Evolutionary conservation across 2,888 invertebrate species (phyloP).

Genomic region (Zaprionus obscuricornis): DNA sequence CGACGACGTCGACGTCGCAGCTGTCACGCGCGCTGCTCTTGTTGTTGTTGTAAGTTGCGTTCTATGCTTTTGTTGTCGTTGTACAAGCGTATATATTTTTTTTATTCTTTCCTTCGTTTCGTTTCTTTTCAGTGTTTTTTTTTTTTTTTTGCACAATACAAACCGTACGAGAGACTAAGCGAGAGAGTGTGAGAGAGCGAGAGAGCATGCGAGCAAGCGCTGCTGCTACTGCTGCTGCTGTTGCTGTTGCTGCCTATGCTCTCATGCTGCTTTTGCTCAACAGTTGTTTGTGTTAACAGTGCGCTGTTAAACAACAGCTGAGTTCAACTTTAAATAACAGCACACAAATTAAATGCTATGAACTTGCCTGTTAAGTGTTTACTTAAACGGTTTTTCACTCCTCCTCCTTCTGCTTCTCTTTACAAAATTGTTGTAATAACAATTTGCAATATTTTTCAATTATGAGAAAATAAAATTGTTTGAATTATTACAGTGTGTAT

Average conservation of each 20-base stretch:
- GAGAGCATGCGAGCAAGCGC: constrained; percentile 40
- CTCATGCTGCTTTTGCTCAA: constrained; percentile 47
- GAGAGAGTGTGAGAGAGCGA: constrained; percentile 24
- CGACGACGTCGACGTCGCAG: constrained; percentile 51
- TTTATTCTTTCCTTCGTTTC: constrained; percentile 43
- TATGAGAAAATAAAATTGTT: too few relatives aligned
- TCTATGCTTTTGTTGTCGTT: constrained; percentile 61
- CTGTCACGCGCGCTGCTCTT: constrained; percentile 52
- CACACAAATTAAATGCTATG: constrained; percentile 5
- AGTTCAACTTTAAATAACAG: constrained; percentile 16
- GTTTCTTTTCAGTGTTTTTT: constrained; percentile 3
- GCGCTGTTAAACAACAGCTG: constrained; percentile 45
- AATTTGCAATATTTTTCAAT: too few relatives aligned
- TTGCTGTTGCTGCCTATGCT: constrained; percentile 8
- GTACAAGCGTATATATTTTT: constrained; percentile 22
- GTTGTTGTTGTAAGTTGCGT: constrained; percentile 58
- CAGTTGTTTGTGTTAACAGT: constrained; percentile 60
- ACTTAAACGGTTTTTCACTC: not conserved
- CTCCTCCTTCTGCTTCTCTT: too few relatives aligned
- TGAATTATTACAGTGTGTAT: too few relatives aligned
- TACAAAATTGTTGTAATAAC: too few relatives aligned
- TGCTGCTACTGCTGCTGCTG: constrained; percentile 17
- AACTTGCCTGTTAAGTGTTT: constrained; percentile 13
- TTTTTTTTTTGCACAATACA: constrained; percentile 42
- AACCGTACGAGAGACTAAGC: too few relatives aligned